Conservation (phyloP, 1,140 invertebrate species). For the Rhagoletis zephyria region DNA sequence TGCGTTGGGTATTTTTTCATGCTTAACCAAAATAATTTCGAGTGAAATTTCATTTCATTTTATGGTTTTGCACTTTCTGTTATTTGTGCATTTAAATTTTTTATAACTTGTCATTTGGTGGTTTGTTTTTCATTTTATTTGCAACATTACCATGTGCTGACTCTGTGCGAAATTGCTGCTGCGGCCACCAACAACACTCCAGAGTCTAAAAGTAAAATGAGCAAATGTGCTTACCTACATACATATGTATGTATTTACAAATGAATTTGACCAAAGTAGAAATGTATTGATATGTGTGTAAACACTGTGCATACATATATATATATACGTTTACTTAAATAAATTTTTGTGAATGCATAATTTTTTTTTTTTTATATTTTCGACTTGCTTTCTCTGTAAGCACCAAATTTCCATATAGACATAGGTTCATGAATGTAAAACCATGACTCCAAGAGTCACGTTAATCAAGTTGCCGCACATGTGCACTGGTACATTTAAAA, state of each 20-base stretch:
- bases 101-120: constrained; percentile 37
- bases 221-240: neutral
- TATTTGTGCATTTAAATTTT: constrained; percentile 49
- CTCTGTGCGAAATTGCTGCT: neutral
- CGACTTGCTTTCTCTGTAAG: no score
- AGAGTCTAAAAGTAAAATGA: neutral
- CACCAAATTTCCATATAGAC: no score
- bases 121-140: neutral
- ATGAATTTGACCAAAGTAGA: neutral
- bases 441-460: neutral
- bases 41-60: constrained; percentile 49
- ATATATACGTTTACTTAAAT: neutral
- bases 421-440: neutral
- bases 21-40: constrained; percentile 35
- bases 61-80: constrained; percentile 38
- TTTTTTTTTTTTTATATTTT: neutral
- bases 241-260: neutral
- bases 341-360: neutral
- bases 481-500: neutral
- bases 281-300: neutral
- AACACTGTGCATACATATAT: neutral
- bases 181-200: neutral
- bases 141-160: neutral
- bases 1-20: no score
- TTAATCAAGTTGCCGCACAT: constrained; percentile 5